phyloP scores from a whole-genome alignment of 1,140 invertebrate genomes.

The Caenorhabditis inopinata region DNA sequence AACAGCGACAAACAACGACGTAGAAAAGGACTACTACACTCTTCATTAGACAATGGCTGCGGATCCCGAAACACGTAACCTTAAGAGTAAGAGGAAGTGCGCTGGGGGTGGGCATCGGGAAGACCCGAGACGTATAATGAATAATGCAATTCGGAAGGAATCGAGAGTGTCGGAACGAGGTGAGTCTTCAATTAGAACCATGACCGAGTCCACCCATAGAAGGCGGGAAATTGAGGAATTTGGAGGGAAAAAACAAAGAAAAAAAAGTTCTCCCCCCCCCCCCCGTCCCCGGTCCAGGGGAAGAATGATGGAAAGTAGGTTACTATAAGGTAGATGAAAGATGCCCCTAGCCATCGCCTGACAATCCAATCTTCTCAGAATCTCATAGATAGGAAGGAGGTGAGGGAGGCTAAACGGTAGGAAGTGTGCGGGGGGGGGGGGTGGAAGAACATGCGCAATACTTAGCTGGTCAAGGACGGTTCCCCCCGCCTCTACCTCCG shows the following conservation, averaged over 20 bases:
- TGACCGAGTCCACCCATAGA: neutral
- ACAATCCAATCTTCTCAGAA: neutral
- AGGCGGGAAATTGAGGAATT: neutral
- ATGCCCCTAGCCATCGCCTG: neutral
- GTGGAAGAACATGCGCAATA: slow-evolving; percentile 11
- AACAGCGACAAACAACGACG: neutral
- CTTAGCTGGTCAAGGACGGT: slow-evolving; percentile 23
- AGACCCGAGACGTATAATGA: neutral
- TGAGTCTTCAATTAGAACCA: neutral
- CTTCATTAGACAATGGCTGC: too few species aligned
- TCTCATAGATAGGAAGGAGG: neutral
- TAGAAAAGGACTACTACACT: too few species aligned
- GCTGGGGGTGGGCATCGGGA: too few species aligned
- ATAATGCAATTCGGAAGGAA: neutral
- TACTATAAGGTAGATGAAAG: neutral
- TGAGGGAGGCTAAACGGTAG: neutral
- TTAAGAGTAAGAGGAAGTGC: neutral
- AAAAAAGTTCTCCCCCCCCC: too few species aligned
- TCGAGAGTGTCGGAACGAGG: neutral
- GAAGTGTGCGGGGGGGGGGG: neutral
- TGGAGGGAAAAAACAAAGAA: neutral
- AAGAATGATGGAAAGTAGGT: neutral
- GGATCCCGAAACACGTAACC: neutral
- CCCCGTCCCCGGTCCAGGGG: too few species aligned
- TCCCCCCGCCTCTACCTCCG: neutral